Evolutionary conservation across 1,140 invertebrate species (phyloP).

Genomic region (Euschistus heros): DNA sequence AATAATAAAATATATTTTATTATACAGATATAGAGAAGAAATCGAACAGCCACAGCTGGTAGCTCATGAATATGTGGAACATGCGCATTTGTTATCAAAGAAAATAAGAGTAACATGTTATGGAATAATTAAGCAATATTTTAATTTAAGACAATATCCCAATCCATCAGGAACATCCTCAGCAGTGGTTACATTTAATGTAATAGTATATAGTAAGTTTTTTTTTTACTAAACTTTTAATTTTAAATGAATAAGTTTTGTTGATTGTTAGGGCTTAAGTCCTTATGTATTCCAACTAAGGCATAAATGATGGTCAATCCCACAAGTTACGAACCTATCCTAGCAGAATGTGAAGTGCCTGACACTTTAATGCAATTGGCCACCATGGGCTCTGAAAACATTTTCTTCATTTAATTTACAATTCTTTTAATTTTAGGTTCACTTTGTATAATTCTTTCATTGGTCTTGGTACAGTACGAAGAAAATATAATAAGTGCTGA

Average conservation of each 20-base stretch:
- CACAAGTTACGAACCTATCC: not conserved
- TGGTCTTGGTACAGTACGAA: conserved; percentile 15
- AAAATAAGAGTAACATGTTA: conserved; percentile 10
- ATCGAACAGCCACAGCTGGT: not conserved
- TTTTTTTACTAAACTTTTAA: not conserved
- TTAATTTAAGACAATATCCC: not conserved
- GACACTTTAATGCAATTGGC: not conserved
- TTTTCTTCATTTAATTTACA: not conserved
- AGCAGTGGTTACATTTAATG: conserved; percentile 18
- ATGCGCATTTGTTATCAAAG: conserved; percentile 12
- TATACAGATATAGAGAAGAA: conserved; percentile 18
- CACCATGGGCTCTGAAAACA: not conserved
- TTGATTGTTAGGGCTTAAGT: not conserved
- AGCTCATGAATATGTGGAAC: conserved; percentile 8
- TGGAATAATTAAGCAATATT: conserved; percentile 10
- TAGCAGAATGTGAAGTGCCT: not conserved
- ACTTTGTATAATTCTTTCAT: conserved; percentile 8
- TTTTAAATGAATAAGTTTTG: not conserved
- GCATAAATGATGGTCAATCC: not conserved
- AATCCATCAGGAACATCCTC: conserved; percentile 16
- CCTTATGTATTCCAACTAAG: not conserved
- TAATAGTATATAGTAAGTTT: conserved; percentile 19
- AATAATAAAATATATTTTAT: not conserved
- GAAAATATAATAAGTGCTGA: not conserved
- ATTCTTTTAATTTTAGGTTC: conserved; percentile 12